A percentile compares a stretch with the other conserved stretches of the same genome.
phyloP scores from a whole-genome alignment of 2,888 invertebrate species.

The Petrophora chlorosata region DNA sequence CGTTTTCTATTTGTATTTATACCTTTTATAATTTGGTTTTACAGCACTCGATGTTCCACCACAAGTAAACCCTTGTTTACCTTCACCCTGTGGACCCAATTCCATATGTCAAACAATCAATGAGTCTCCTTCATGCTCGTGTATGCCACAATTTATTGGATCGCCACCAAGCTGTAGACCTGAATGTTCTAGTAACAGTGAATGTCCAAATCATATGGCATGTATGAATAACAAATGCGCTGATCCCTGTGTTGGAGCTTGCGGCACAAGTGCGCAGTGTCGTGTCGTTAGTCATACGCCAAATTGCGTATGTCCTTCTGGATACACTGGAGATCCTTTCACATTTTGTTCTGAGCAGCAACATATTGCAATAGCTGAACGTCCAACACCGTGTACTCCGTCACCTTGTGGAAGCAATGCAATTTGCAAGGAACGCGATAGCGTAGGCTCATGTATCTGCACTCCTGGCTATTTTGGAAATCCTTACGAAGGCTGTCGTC shows the following conservation, averaged over 20 bases:
- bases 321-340: slow-evolving; percentile 90
- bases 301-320: slow-evolving; percentile 86
- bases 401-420: slow-evolving; percentile 90
- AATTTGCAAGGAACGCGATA: slow-evolving; percentile 86
- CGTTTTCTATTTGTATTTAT: neutral
- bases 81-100: slow-evolving; percentile 88
- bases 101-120: slow-evolving; percentile 85
- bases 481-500: slow-evolving; percentile 88
- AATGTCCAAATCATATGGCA: slow-evolving; percentile 86
- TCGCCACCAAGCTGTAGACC: slow-evolving; percentile 89
- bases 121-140: slow-evolving; percentile 87
- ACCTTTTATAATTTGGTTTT: slow-evolving; percentile 2
- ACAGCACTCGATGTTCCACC: slow-evolving; percentile 64
- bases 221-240: slow-evolving; percentile 89
- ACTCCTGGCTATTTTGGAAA: slow-evolving; percentile 86
- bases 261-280: slow-evolving; percentile 88
- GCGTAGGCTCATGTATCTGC: slow-evolving; percentile 89
- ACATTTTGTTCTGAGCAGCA: slow-evolving; percentile 81
- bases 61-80: slow-evolving; percentile 85
- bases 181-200: slow-evolving; percentile 88
- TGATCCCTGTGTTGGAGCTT: slow-evolving; percentile 89
- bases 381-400: slow-evolving; percentile 85
- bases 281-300: slow-evolving; percentile 89
- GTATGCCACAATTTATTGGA: slow-evolving; percentile 87
- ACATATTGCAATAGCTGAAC: slow-evolving; percentile 59